Evolutionary conservation across 2,113 vertebrate species (phyloP).

Genomic region (Engraulis encrasicolus): DNA sequence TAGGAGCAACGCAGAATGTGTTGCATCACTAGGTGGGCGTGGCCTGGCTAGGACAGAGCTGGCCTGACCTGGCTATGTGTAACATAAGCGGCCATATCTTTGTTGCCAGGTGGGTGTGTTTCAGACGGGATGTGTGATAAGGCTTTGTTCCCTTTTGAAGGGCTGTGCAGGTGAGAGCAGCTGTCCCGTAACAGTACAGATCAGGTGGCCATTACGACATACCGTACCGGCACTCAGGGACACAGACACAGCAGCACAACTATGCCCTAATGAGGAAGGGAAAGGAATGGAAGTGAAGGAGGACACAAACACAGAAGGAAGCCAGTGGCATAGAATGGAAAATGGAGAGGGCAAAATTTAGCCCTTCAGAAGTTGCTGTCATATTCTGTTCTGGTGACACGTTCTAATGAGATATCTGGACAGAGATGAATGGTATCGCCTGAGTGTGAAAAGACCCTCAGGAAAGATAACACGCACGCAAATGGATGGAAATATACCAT

Average conservation of each 20-base stretch:
- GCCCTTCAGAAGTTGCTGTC: not conserved
- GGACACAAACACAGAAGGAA: too few relatives aligned
- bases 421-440: not conserved
- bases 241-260: not conserved
- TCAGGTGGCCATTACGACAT: constrained; percentile 5
- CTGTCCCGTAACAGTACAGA: not conserved
- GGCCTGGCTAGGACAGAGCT: not conserved
- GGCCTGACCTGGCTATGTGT: not conserved
- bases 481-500: not conserved
- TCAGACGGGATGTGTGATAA: constrained; percentile 28
- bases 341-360: not conserved
- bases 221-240: not conserved
- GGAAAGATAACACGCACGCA: not conserved
- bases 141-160: not conserved
- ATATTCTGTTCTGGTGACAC: not conserved
- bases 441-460: not conserved
- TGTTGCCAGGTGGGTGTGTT: constrained; percentile 44
- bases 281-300: not conserved
- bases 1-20: too few relatives aligned
- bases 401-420: not conserved
- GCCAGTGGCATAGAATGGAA: not conserved
- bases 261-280: not conserved
- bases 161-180: constrained; percentile 23
- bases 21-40: too few relatives aligned
- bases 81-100: constrained; percentile 25